A percentile compares a stretch with the other conserved stretches of the same genome.
Conservation (phyloP, 2,797 vertebrate species). For the Sphenopsis melanotis region DNA sequence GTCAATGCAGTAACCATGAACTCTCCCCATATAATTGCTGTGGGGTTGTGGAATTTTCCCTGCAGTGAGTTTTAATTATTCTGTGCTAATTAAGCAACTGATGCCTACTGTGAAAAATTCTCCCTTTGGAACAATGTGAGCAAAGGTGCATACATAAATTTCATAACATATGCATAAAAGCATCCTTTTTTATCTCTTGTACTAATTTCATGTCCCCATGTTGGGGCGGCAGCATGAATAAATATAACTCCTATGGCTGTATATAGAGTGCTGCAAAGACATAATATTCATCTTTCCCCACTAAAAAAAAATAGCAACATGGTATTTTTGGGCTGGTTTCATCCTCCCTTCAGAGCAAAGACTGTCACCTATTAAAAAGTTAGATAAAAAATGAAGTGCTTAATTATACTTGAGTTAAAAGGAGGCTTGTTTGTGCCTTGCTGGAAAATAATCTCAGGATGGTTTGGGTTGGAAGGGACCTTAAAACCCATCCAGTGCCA, state of each 20-base stretch:
- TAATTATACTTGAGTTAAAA: background rate
- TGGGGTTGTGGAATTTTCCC: conserved; percentile 47
- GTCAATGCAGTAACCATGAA: background rate
- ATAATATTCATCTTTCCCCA: conserved; percentile 19
- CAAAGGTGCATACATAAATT: conserved; percentile 68
- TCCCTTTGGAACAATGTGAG: conserved; percentile 58
- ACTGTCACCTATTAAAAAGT: background rate
- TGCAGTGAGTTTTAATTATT: conserved; percentile 71
- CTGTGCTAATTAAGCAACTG: conserved; percentile 67
- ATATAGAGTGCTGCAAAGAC: background rate
- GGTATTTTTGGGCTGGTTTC: background rate
- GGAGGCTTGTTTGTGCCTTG: background rate
- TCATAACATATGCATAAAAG: conserved; percentile 60
- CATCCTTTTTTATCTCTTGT: conserved; percentile 53
- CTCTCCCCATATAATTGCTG: conserved; percentile 38
- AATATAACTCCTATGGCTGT: conserved; percentile 8
- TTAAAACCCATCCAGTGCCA: background rate
- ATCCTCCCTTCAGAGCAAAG: background rate
- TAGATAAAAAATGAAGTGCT: background rate
- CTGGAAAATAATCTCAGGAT: background rate
- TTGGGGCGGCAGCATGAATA: conserved; percentile 16
- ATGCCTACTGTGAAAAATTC: conserved; percentile 63
- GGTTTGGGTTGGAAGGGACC: background rate
- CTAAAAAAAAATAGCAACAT: background rate
- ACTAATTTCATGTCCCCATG: conserved; percentile 45